Base-by-base conservation (phyloP, 2,113 vertebrate genomes). In the Apus apus region DNA sequence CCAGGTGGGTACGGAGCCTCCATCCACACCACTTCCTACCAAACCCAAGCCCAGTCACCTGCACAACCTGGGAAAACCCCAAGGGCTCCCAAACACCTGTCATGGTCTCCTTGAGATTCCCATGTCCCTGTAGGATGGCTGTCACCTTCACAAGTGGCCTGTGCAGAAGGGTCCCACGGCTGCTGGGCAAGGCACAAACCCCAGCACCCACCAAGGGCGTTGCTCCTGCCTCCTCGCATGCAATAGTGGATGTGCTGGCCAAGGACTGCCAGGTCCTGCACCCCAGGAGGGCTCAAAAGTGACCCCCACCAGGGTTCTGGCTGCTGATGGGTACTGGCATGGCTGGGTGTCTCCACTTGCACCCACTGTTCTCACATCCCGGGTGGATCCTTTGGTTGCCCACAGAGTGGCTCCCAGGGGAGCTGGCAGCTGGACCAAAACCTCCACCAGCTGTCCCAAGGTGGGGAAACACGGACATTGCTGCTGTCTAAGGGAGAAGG, bases 131-230 rank as follows among this genome's bases (percentile, higher is more conserved):
- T 2, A 68, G 64, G 40, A 56, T 27, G 58, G 30, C 43, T 0
- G 0, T 8, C 2, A 14, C 64, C 60, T 43, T 38, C 0, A 0
- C 12, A 13, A 0, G 1, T 13, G 23, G 2, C 18, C 2, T 1
- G 4, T 9, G 19, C 54, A 0, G 0, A 34, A 1, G 1, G 38
- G 26, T 57, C 61, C 84, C 19, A n/a, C 0, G 0, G 46, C 23
- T 7, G 1, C 30, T 4, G 27, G 23, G 20, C n/a, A 58, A 6
- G 2, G 30, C 62, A 9, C 83, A 58, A n/a, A 62, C 30, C 27
- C 40, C 2, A 4, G 32, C 2, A 11, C 27, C 70, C 46, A 29
- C 46, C 60, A 11, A 45, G 61, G 38, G 34, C 56, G 40, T 40
- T 1, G 0, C 29, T 62, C 74, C 45, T 45, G 64, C 46, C 36